A percentile compares a stretch with the other conserved stretches of the same genome.
These are phyloP conservation scores for Butorides virescens DNA, from an alignment of 2,113 vertebrate genomes.

Conservation along the genomic window DNA sequence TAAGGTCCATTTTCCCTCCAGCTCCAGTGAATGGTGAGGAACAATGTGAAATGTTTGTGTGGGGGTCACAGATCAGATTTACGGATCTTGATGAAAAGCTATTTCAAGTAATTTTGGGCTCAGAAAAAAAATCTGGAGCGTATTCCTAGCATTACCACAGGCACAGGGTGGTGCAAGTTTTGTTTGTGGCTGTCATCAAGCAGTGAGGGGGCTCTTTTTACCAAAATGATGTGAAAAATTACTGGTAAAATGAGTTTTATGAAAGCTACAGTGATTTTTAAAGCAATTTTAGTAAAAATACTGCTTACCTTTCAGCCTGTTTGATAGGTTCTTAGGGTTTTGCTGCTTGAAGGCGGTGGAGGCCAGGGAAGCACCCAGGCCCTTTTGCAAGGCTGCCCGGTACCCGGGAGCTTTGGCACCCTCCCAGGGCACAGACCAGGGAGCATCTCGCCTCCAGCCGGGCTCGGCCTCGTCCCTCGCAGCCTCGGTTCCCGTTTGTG, in stretches of 20 bases:
- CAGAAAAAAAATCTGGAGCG: background rate
- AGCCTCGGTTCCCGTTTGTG: too few species aligned
- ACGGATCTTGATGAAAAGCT: background rate
- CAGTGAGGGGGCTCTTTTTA: background rate
- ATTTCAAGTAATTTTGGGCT: background rate
- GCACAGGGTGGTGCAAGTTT: background rate
- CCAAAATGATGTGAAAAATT: background rate
- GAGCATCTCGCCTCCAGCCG: background rate
- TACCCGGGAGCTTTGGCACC: background rate
- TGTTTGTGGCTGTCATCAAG: background rate
- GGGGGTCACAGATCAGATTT: background rate
- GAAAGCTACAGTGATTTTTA: background rate
- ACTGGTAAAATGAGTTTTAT: background rate
- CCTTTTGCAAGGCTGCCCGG: background rate
- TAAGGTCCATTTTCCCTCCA: background rate
- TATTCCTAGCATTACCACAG: background rate
- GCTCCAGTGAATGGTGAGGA: background rate
- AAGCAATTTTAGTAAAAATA: background rate
- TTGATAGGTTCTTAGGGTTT: background rate
- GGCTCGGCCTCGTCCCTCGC: background rate
- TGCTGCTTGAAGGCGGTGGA: background rate
- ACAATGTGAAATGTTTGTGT: background rate
- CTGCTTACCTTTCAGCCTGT: background rate
- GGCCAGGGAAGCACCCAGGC: background rate
- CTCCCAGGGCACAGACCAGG: background rate